phyloP scores from a whole-genome alignment of 2,113 vertebrate genomes.

The Syngnathoides biaculeatus region DNA sequence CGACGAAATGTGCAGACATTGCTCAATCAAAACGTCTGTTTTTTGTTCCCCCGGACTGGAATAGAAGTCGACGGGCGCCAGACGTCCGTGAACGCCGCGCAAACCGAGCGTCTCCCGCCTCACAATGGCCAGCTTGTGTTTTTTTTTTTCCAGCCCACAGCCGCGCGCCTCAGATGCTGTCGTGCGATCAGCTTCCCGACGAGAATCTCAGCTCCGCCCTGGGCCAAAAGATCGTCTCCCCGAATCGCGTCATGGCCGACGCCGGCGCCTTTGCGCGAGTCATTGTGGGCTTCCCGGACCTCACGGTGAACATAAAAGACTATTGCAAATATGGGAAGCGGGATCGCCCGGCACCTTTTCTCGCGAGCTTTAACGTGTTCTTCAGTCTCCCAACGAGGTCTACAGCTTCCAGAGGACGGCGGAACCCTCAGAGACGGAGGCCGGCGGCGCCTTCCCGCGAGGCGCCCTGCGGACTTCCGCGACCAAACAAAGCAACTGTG shows the following conservation, averaged over 20 bases:
- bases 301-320: constrained; percentile 78
- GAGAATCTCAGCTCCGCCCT: constrained; percentile 89
- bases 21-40: no score
- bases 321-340: not conserved
- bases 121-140: not conserved
- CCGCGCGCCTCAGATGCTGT: constrained; percentile 77
- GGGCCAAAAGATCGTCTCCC: constrained; percentile 88
- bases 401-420: constrained; percentile 84
- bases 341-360: not conserved
- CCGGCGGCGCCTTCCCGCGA: constrained; percentile 70
- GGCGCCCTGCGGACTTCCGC: constrained; percentile 59
- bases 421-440: constrained; percentile 60
- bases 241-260: constrained; percentile 88
- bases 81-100: no score
- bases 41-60: no score
- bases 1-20: no score
- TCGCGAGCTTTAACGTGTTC: constrained; percentile 7
- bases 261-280: constrained; percentile 77
- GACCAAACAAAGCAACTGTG: constrained; percentile 81
- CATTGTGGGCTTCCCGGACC: constrained; percentile 91
- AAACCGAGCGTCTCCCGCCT: no score
- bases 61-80: no score
- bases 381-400: constrained; percentile 89
- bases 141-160: constrained; percentile 56
- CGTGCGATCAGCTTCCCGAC: constrained; percentile 83